A percentile compares a stretch with the other conserved stretches of the same genome.
phyloP scores from a whole-genome alignment of 2,113 vertebrate species.

The Thomomys bottae region DNA sequence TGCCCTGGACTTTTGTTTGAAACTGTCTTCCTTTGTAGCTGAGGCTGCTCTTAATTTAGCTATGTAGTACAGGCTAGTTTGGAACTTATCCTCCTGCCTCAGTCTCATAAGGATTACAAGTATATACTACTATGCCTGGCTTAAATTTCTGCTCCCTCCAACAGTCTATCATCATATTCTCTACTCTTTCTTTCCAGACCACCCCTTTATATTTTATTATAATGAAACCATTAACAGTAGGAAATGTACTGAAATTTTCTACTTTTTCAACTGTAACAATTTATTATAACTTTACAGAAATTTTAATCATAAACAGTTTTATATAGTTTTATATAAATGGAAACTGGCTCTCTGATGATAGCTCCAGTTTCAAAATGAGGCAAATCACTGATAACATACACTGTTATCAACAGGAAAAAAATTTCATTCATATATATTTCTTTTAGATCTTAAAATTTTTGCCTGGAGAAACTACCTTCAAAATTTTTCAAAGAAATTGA shows the following conservation, averaged over 20 bases:
- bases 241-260: conserved; percentile 48
- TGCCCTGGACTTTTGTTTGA: too few relatives aligned
- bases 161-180: background rate
- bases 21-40: too few relatives aligned
- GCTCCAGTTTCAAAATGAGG: conserved; percentile 76
- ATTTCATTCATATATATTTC: conserved; percentile 74
- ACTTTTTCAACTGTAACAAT: conserved; percentile 49
- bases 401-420: conserved; percentile 79
- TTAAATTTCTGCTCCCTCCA: background rate
- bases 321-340: conserved; percentile 60
- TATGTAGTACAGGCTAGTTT: too few relatives aligned
- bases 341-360: conserved; percentile 63
- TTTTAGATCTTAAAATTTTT: conserved; percentile 80
- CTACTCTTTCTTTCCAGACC: background rate
- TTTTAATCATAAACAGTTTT: conserved; percentile 73
- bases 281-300: conserved; percentile 67
- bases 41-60: too few relatives aligned
- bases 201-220: conserved; percentile 50
- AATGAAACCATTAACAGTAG: conserved; percentile 50
- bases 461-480: conserved; percentile 78
- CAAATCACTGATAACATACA: conserved; percentile 77
- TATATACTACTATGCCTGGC: too few relatives aligned
- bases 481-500: conserved; percentile 73
- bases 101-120: too few relatives aligned
- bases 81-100: too few relatives aligned